Conservation (phyloP, 2,888 invertebrate species). For the Hirtodrosophila histrioides region DNA sequence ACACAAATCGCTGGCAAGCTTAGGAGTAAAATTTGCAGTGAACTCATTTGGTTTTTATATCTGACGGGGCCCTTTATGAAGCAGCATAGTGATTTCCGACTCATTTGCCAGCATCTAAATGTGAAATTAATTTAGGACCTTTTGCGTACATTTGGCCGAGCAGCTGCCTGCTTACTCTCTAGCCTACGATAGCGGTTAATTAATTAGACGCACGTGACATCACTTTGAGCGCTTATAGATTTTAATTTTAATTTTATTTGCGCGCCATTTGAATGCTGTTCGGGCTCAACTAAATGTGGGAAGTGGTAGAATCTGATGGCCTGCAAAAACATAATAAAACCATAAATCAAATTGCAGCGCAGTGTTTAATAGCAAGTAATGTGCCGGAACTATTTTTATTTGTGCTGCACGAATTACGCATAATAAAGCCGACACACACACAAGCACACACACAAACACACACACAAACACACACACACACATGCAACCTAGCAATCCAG, state of each 20-base stretch:
- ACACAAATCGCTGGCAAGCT: constrained; percentile 20
- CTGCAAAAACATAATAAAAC: constrained; percentile 40
- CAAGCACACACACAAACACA: constrained; percentile 17
- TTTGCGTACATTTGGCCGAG: constrained; percentile 9
- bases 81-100: constrained; percentile 46
- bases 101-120: constrained; percentile 56
- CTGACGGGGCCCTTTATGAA: constrained; percentile 23
- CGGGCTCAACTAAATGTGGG: constrained; percentile 5
- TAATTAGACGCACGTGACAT: constrained; percentile 69
- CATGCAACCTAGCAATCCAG: constrained; percentile 11
- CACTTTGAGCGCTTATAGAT: constrained; percentile 35
- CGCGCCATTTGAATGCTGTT: constrained; percentile 8
- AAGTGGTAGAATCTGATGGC: constrained; percentile 36
- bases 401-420: constrained; percentile 40
- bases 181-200: constrained; percentile 36
- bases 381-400: constrained; percentile 25
- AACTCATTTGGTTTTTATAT: constrained; percentile 1
- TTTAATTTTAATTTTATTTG: constrained; percentile 53
- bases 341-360: constrained; percentile 56
- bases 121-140: constrained; percentile 52
- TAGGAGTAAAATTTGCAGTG: constrained; percentile 8
- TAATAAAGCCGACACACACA: constrained; percentile 18
- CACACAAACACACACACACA: constrained; percentile 23
- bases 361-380: constrained; percentile 60
- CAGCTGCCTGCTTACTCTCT: constrained; percentile 28